Conservation (phyloP, 2,797 vertebrate species). For the Eupleurogrammus muticus region DNA sequence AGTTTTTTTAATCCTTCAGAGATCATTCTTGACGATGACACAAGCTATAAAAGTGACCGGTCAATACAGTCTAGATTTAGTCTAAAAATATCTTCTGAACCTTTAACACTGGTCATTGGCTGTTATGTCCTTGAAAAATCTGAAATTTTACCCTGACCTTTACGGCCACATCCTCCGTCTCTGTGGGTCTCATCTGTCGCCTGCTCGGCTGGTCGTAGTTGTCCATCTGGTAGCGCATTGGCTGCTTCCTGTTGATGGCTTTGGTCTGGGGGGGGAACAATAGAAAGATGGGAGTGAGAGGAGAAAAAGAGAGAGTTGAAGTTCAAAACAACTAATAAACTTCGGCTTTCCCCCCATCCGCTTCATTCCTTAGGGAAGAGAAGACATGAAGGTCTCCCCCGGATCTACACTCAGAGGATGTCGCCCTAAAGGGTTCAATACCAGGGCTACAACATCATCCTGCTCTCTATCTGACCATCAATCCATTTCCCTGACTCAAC, state of each 20-base stretch:
- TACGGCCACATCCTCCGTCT: slow-evolving; percentile 92
- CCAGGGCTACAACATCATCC: not conserved
- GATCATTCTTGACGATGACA: too few species aligned
- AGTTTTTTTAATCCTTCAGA: too few species aligned
- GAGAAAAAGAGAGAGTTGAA: slow-evolving; percentile 26
- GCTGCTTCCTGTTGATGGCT: slow-evolving; percentile 96
- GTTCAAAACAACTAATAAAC: slow-evolving; percentile 42
- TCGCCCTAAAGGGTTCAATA: not conserved
- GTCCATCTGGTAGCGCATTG: slow-evolving; percentile 92
- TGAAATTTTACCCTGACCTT: slow-evolving; percentile 86
- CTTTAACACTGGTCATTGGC: not conserved
- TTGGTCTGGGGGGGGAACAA: slow-evolving; percentile 82
- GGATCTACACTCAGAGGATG: not conserved
- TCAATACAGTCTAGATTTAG: too few species aligned
- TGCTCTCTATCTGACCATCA: not conserved
- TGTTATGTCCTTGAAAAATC: not conserved
- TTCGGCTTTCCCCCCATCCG: slow-evolving; percentile 30
- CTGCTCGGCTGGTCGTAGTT: slow-evolving; percentile 89
- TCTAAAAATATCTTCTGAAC: not conserved
- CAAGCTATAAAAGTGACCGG: too few species aligned
- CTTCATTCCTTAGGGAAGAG: slow-evolving; percentile 35
- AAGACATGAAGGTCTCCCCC: slow-evolving; percentile 1
- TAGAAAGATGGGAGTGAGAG: slow-evolving; percentile 1
- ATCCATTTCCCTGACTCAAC: not conserved
- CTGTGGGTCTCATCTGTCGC: slow-evolving; percentile 84